phyloP scores from a whole-genome alignment of 2,888 invertebrate genomes.

The Sphecodes monilicornis region DNA sequence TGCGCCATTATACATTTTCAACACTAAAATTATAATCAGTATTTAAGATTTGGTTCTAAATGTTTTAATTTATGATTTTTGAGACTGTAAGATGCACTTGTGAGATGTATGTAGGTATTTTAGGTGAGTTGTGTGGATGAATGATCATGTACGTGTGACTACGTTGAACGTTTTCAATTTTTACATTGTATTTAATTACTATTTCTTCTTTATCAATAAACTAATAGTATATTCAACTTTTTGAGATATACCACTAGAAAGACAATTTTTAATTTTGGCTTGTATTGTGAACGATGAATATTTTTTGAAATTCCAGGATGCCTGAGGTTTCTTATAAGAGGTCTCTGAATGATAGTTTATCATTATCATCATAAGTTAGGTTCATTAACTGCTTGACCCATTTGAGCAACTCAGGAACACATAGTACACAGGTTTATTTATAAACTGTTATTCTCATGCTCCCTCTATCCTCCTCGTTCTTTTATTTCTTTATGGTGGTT shows the following conservation, averaged over 20 bases:
- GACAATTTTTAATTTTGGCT: background rate
- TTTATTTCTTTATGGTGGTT: background rate
- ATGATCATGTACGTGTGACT: no score
- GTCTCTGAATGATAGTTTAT: background rate
- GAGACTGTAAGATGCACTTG: no score
- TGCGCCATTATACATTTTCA: background rate
- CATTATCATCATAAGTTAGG: background rate
- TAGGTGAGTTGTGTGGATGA: no score
- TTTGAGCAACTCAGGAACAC: background rate
- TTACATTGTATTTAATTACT: no score
- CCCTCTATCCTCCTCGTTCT: background rate
- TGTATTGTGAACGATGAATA: background rate
- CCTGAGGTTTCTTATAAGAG: background rate
- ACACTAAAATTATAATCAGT: background rate
- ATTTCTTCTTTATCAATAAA: no score
- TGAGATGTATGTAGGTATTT: no score
- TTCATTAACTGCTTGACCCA: background rate
- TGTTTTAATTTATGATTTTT: no score
- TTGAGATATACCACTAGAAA: no score
- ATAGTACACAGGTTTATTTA: background rate
- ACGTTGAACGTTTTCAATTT: no score
- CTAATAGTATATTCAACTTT: no score
- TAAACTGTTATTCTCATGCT: background rate
- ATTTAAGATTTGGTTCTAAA: no score
- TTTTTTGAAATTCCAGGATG: background rate